phyloP scores from a whole-genome alignment of 2,113 vertebrate genomes.

The Microcebus tavaratra region DNA sequence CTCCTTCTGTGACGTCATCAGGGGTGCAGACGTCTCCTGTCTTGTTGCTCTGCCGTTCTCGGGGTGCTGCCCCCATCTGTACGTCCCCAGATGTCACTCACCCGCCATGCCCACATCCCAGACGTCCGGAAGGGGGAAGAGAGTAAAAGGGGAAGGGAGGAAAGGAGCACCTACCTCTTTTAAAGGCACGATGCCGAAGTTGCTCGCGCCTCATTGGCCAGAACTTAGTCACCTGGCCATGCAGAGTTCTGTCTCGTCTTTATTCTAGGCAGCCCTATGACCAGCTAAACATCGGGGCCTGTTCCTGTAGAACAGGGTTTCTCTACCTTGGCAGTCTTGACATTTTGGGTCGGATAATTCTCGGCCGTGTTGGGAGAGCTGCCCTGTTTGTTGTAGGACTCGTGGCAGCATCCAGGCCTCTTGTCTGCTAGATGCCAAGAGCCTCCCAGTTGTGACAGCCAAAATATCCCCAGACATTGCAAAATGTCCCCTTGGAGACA shows the following conservation, averaged over 20 bases:
- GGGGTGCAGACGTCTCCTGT: not conserved
- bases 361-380: not conserved
- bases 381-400: not conserved
- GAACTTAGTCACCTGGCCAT: not conserved
- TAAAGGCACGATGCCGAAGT: not conserved
- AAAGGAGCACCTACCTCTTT: not conserved
- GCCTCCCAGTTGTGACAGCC: not conserved
- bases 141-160: not conserved
- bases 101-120: not conserved
- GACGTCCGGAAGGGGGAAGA: not conserved
- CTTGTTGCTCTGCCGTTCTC: not conserved
- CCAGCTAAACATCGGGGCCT: not conserved
- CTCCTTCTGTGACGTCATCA: not conserved
- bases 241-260: not conserved
- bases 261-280: not conserved
- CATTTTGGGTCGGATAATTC: not conserved
- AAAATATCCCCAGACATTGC: not conserved
- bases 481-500: not conserved
- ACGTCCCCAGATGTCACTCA: not conserved
- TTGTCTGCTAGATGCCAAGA: not conserved
- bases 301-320: not conserved
- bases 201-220: not conserved
- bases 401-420: not conserved
- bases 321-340: not conserved
- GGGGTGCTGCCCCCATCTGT: accelerated